phyloP scores from a whole-genome alignment of 2,888 invertebrate genomes.

The Synanthedon formicaeformis region DNA sequence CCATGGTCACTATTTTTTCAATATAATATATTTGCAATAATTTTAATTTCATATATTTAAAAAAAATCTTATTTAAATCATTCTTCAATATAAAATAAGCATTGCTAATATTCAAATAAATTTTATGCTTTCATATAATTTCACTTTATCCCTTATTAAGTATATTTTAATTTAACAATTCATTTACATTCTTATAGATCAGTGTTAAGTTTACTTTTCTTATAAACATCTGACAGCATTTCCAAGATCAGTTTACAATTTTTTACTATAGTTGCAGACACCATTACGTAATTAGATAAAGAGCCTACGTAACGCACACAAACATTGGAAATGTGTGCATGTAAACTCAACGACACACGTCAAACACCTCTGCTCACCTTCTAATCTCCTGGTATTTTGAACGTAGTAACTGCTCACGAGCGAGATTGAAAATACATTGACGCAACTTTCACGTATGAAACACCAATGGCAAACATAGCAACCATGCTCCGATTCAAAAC shows the following conservation, averaged over 20 bases:
- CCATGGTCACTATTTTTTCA: too few species aligned
- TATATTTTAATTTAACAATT: too few species aligned
- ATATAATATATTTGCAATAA: too few species aligned
- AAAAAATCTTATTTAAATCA: too few species aligned
- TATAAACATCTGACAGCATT: background rate
- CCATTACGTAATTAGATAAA: background rate
- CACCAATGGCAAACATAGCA: conserved; percentile 35
- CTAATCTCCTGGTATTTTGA: conserved; percentile 49
- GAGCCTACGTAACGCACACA: background rate
- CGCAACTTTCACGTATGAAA: conserved; percentile 45
- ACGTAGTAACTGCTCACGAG: conserved; percentile 58
- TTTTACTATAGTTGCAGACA: background rate
- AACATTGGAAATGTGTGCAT: background rate
- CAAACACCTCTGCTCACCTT: conserved; percentile 5
- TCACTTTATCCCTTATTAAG: too few species aligned
- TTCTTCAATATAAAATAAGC: too few species aligned
- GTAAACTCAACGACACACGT: background rate
- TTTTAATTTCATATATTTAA: too few species aligned
- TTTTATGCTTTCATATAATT: too few species aligned
- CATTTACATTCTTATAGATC: too few species aligned
- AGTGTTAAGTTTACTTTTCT: too few species aligned
- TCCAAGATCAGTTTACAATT: background rate
- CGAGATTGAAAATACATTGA: conserved; percentile 43
- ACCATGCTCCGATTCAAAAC: conserved; percentile 29
- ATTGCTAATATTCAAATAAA: too few species aligned